Conservation (phyloP, 2,888 invertebrate species). For the Lasioglossum zephyrum region DNA sequence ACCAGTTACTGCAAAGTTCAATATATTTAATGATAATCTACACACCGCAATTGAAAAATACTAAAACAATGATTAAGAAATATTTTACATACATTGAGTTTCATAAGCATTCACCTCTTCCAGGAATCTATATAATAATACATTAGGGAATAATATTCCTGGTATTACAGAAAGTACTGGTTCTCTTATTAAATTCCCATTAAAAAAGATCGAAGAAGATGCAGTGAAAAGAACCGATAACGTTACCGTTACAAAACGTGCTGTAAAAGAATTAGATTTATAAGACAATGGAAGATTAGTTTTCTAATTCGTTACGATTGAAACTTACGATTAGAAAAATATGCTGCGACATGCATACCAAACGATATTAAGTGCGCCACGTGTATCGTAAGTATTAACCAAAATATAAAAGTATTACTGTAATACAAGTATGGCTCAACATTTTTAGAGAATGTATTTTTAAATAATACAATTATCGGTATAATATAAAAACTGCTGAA, state of each 20-base stretch:
- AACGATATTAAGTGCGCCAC: conserved; percentile 77
- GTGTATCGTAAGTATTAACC: conserved; percentile 77
- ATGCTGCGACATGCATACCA: conserved; percentile 81
- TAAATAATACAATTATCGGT: conserved; percentile 78
- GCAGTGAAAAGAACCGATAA: conserved; percentile 57
- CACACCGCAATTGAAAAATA: background rate
- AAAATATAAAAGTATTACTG: conserved; percentile 80
- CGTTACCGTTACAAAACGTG: conserved; percentile 54
- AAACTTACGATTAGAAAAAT: conserved; percentile 81
- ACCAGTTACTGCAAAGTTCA: conserved; percentile 82
- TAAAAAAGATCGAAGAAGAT: conserved; percentile 43
- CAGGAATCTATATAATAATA: conserved; percentile 75
- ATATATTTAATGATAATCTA: conserved; percentile 8
- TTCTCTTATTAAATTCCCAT: conserved; percentile 53
- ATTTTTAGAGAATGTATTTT: conserved; percentile 74
- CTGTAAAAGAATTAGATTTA: conserved; percentile 44
- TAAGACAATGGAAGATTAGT: background rate
- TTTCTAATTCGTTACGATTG: background rate
- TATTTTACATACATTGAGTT: conserved; percentile 73
- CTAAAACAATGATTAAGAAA: background rate
- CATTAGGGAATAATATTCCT: conserved; percentile 80
- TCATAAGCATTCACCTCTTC: conserved; percentile 80
- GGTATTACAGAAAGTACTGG: conserved; percentile 65
- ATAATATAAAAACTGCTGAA: conserved; percentile 76
- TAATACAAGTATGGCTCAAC: conserved; percentile 78